Percentiles rank a stretch among this genome's conserved stretches.
Conservation (phyloP, 2,113 vertebrate species). For the Leptodactylus fuscus region DNA sequence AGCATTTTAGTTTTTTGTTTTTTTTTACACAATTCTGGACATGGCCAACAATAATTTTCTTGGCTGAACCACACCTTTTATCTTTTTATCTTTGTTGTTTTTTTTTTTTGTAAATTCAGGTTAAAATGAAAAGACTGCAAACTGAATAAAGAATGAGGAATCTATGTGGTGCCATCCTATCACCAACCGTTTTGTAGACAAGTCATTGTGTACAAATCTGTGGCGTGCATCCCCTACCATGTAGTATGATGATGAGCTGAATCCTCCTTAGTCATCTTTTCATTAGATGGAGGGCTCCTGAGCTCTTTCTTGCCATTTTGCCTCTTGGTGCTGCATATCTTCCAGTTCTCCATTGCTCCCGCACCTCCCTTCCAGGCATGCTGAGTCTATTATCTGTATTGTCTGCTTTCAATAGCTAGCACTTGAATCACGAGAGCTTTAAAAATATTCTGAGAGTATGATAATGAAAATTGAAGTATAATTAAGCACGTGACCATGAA, state of each 20-base stretch:
- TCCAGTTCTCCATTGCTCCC: not conserved
- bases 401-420: slow-evolving; percentile 40
- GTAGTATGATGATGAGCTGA: not conserved
- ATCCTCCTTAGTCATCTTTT: slow-evolving; percentile 3
- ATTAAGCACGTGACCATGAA: slow-evolving; percentile 39
- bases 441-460: slow-evolving; percentile 34
- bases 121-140: not conserved
- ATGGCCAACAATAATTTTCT: too few species aligned
- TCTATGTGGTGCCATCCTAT: not conserved
- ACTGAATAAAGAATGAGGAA: not conserved
- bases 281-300: not conserved
- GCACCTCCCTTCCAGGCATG: slow-evolving; percentile 15
- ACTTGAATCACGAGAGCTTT: slow-evolving; percentile 48
- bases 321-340: slow-evolving; percentile 2
- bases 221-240: not conserved
- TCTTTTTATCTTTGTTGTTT: too few species aligned
- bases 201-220: not conserved
- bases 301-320: not conserved
- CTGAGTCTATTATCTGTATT: slow-evolving; percentile 53
- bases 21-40: too few species aligned
- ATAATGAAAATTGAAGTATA: slow-evolving; percentile 50
- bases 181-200: too few species aligned
- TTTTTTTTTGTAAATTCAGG: too few species aligned
- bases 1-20: too few species aligned
- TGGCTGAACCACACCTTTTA: too few species aligned